Base-by-base conservation (phyloP, 1,140 invertebrate genomes). In the Chelonus insularis region DNA sequence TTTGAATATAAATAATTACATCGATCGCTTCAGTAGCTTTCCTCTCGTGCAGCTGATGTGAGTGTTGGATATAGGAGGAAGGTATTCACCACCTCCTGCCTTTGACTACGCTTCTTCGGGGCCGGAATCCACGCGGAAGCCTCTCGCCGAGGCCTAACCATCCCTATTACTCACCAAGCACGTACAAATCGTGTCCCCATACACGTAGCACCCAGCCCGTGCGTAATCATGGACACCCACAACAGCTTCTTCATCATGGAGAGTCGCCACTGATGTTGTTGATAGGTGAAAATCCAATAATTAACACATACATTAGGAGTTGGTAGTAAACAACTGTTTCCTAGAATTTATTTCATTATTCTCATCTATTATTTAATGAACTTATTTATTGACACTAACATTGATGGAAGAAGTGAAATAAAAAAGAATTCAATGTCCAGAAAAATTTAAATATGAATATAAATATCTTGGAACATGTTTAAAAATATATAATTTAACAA, bases 111-210 rank as follows among this genome's bases (percentile, higher is more conserved):
- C 25, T 29, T 7, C 7, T 29, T 29, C 7, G 45, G 18, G 45
- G 23, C 7, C 6, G 45, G 45, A 47, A 25, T 20, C 16, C 52
- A 65, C 52, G 41, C 66, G 66, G 66, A 68, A 68, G 60, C 52
- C 52, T 52, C 21, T 51, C 25, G 16, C 32, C 41, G 23, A 48
- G 29, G n/a, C 23, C 20, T 55, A 50, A 56, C 48, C 59, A 48
- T 62, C 56, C 51, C 51, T 59, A 60, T 63, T 59, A 18, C 32
- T 60, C 56, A 36, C 47, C 32, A 23, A 34, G 64, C 63, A 68
- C 66, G 66, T 68, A 68, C 59, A 37, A 9, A 23, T 47, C 56
- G 67, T 70, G 68, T 68, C 68, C 68, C 60, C 66, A 63, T 68
- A 70, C 68, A 70, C 68, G 66, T 70, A 65, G 39, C 20, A 51